Evolutionary conservation across 1,140 invertebrate species (phyloP), one percentile per base, ranked within the genome.

Genomic region (Cyclargus thomasi): DNA sequence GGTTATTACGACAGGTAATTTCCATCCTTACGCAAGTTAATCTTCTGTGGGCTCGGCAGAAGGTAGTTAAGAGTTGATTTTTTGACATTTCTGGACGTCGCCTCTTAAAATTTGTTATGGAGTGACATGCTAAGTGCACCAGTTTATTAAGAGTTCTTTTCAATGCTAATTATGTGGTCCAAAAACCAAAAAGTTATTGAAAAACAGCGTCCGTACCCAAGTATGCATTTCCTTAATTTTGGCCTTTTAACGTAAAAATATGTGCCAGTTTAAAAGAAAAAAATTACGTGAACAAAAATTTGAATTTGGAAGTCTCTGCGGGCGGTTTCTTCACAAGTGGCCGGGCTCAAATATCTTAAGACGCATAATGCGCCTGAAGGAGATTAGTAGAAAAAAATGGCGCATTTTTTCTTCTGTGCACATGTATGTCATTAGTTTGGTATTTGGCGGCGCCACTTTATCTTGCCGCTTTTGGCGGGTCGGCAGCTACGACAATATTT

Each of bases 381-480:
- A 47, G 39, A 47, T 47, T 47, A 47, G 39, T 47, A 47, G 53
- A 18, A 55, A 66, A 29, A 66, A 36, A 20, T 57, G 16, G n/a
- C 23, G 14, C 53, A 66, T 36, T 35, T 53, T 53, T 35, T 20
- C 22, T 39, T 10, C 53, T 21, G 55, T 70, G 74, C 86, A 88
- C 78, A 83, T 90, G 87, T 85, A 82, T 82, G 72, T 87, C 85
- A 90, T 90, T 90, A 90, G 86, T 82, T 72, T 74, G 70, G 74
- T 65, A 55, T 57, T 57, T 64, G 74, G 74, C 78, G 67, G 72
- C 66, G 69, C 74, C 70, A 70, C 79, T 76, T 84, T 83, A 86
- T 86, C 85, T 89, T 88, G 85, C 79, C 75, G 73, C 74, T 76
- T 76, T 73, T 68, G 75, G 71, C 36, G 57, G 77, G 39, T 47